These are phyloP conservation scores for Paedocypris micromegethes DNA, from an alignment of 2,797 vertebrate species.

Conservation along the genomic window DNA sequence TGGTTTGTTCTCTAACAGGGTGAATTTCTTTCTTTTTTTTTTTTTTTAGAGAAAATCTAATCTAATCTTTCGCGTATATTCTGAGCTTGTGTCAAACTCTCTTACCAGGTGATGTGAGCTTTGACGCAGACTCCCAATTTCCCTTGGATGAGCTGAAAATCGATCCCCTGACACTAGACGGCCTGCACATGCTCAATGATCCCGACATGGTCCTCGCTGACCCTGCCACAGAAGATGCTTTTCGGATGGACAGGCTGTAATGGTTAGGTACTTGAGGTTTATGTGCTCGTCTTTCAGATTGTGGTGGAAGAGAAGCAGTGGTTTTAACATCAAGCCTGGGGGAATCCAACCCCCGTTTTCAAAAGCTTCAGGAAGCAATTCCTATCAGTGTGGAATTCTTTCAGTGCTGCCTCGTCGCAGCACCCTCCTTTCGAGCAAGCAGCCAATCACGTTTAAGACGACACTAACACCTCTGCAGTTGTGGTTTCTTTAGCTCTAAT, in stretches of 20 bases:
- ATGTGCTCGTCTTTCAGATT: conserved; percentile 14
- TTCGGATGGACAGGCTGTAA: conserved; percentile 98
- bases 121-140: conserved; percentile 94
- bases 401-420: conserved; percentile 3
- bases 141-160: conserved; percentile 98
- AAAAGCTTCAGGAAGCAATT: conserved; percentile 15
- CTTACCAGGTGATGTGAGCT: conserved; percentile 81
- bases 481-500: conserved; percentile 16
- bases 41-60: too few species aligned
- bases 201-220: conserved; percentile 97
- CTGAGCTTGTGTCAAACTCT: too few species aligned
- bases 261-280: conserved; percentile 29
- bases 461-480: conserved; percentile 18
- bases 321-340: background rate
- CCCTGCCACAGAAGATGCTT: conserved; percentile 96
- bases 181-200: conserved; percentile 97
- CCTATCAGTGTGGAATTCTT: conserved; percentile 4
- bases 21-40: too few species aligned
- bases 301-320: conserved; percentile 11
- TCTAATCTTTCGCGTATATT: too few species aligned
- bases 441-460: conserved; percentile 22
- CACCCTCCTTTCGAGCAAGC: conserved; percentile 6
- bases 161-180: conserved; percentile 93
- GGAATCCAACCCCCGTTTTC: conserved; percentile 11
- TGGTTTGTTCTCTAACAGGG: too few species aligned